These are phyloP conservation scores for Silurus asotus DNA, from an alignment of 2,113 vertebrate species.

Conservation along the genomic window DNA sequence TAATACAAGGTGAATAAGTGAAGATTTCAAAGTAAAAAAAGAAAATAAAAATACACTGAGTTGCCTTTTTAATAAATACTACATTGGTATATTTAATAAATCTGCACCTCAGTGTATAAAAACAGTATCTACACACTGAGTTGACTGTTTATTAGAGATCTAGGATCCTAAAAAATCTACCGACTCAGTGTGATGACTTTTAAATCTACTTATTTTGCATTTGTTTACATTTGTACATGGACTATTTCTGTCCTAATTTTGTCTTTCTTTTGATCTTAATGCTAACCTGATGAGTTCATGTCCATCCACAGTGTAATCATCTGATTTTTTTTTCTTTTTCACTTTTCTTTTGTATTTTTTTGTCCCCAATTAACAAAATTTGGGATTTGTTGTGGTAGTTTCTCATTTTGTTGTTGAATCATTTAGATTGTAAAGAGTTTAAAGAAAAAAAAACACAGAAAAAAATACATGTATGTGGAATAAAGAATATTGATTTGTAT, in stretches of 20 bases:
- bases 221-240: conserved; percentile 54
- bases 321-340: conserved; percentile 59
- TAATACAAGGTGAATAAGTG: conserved; percentile 58
- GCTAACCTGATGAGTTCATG: conserved; percentile 66
- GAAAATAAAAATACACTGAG: conserved; percentile 15
- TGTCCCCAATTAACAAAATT: conserved; percentile 67
- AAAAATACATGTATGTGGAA: conserved; percentile 76
- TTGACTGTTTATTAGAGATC: not conserved
- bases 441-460: conserved; percentile 64
- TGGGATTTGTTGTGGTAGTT: conserved; percentile 81
- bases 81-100: conserved; percentile 14
- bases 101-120: conserved; percentile 12
- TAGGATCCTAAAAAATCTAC: conserved; percentile 6
- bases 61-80: conserved; percentile 7
- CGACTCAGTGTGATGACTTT: conserved; percentile 6
- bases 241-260: conserved; percentile 54
- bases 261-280: conserved; percentile 58
- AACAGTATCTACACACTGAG: conserved; percentile 34
- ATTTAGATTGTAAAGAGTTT: conserved; percentile 80
- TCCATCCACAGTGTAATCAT: conserved; percentile 70
- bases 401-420: conserved; percentile 81
- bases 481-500: conserved; percentile 82
- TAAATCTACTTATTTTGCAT: conserved; percentile 33
- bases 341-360: conserved; percentile 22
- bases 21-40: conserved; percentile 50